Base-by-base conservation (phyloP, 2,888 invertebrate genomes). In the Agelastica alni region DNA sequence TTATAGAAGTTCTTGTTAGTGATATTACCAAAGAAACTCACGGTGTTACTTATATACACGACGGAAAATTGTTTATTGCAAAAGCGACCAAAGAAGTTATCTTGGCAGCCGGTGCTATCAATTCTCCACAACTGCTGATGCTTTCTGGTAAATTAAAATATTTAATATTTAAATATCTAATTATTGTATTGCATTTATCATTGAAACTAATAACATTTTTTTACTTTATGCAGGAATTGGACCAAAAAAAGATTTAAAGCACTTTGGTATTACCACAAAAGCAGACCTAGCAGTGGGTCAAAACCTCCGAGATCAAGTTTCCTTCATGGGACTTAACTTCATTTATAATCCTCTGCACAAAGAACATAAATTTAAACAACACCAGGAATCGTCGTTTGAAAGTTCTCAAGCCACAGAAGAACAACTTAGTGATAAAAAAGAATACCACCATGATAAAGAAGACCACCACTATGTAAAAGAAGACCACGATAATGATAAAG, bases 111-210 rank as follows among this genome's bases (percentile, higher is more conserved):
- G 93, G 87, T 3, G 83, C 90, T 3, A 83, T 92, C 20, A 87
- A 89, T 74, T 83, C 89, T 5, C 89, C 92, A 0, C 89, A 91
- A 70, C 70, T 93, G 4, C 76, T 93, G 12, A 85, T 91, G 86
- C 73, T 92, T 10, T 91, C 91, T 3, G 92, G 60, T 60, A 53
- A 49, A n/a, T n/a, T n/a, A n/a, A n/a, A n/a, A n/a, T n/a, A n/a
- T n/a, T n/a, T n/a, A n/a, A n/a, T n/a, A n/a, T n/a, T n/a, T n/a
- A n/a, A n/a, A n/a, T n/a, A n/a, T n/a, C n/a, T n/a, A n/a, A n/a
- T n/a, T n/a, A n/a, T n/a, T n/a, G n/a, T n/a, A n/a, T n/a, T n/a
- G n/a, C n/a, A n/a, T n/a, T n/a, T n/a, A n/a, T n/a, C n/a, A n/a
- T n/a, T n/a, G n/a, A n/a, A n/a, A n/a, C n/a, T n/a, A n/a, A n/a